phyloP scores from a whole-genome alignment of 1,140 invertebrate species.

The Leptopilina boulardi region DNA sequence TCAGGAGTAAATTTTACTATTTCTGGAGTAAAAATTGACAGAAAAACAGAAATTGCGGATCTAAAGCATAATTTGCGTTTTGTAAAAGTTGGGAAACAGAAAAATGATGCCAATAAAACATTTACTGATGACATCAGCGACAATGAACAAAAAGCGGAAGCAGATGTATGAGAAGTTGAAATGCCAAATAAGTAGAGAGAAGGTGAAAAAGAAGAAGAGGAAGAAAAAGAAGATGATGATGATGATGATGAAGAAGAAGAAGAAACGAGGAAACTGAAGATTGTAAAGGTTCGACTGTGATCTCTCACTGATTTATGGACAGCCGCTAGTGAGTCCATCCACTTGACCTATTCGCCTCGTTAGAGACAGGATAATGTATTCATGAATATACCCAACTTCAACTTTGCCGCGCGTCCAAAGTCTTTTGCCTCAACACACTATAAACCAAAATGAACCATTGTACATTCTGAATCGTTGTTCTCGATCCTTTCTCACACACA shows the following conservation, averaged over 20 bases:
- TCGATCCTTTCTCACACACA: no score
- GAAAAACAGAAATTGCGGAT: no score
- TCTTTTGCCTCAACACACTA: background rate
- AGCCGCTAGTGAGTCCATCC: constrained; percentile 62
- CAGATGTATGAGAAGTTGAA: constrained; percentile 58
- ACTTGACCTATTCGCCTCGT: constrained; percentile 73
- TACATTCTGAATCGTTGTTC: background rate
- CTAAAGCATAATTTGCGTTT: background rate
- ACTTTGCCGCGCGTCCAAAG: constrained; percentile 31
- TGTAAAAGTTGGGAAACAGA: background rate
- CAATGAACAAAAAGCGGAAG: constrained; percentile 63
- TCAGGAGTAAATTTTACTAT: no score
- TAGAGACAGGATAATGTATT: constrained; percentile 71
- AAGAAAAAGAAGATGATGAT: background rate
- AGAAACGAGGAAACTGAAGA: constrained; percentile 35
- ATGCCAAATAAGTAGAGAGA: constrained; percentile 43
- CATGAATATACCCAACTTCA: constrained; percentile 61
- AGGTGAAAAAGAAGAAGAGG: background rate
- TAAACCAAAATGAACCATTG: background rate
- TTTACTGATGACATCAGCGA: constrained; percentile 12
- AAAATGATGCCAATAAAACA: background rate
- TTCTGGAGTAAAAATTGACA: no score
- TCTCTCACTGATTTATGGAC: constrained; percentile 69
- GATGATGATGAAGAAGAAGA: background rate
- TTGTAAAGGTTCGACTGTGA: constrained; percentile 53